These are phyloP conservation scores for Rutpela maculata DNA, from an alignment of 2,888 invertebrate genomes.

Conservation along the genomic window DNA sequence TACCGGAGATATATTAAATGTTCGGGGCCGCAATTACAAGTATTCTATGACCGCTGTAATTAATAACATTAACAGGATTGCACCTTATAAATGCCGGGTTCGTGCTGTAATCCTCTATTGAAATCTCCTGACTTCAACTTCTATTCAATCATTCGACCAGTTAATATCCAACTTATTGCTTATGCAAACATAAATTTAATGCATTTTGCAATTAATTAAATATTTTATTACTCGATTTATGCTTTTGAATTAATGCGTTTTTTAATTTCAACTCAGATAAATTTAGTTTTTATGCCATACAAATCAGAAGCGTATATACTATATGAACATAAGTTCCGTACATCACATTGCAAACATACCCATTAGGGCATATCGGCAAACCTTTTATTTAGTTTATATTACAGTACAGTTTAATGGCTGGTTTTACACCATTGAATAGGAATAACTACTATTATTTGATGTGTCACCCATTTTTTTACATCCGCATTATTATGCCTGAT, in stretches of 20 bases:
- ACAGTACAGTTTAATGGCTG: too few relatives aligned
- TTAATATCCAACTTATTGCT: constrained; percentile 23
- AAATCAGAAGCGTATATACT: neutral
- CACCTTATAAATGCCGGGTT: constrained; percentile 42
- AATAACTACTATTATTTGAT: too few relatives aligned
- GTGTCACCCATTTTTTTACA: too few relatives aligned
- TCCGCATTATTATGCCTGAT: too few relatives aligned
- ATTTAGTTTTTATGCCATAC: neutral
- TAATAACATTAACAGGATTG: constrained; percentile 49
- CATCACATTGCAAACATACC: too few relatives aligned
- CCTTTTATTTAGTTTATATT: too few relatives aligned
- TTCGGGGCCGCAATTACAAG: constrained; percentile 46
- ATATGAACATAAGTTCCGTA: too few relatives aligned
- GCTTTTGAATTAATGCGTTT: constrained; percentile 34
- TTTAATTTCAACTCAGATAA: neutral
- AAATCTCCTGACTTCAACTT: constrained; percentile 26
- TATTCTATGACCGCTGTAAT: constrained; percentile 48
- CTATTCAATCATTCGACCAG: constrained; percentile 31
- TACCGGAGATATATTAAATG: constrained; percentile 40
- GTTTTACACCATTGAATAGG: too few relatives aligned
- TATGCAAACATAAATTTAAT: constrained; percentile 34
- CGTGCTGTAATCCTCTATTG: constrained; percentile 35
- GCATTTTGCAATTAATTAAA: constrained; percentile 35
- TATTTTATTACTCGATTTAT: constrained; percentile 32
- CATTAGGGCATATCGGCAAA: too few relatives aligned